phyloP scores from a whole-genome alignment of 2,113 vertebrate genomes.

The Percopsis transmontana region DNA sequence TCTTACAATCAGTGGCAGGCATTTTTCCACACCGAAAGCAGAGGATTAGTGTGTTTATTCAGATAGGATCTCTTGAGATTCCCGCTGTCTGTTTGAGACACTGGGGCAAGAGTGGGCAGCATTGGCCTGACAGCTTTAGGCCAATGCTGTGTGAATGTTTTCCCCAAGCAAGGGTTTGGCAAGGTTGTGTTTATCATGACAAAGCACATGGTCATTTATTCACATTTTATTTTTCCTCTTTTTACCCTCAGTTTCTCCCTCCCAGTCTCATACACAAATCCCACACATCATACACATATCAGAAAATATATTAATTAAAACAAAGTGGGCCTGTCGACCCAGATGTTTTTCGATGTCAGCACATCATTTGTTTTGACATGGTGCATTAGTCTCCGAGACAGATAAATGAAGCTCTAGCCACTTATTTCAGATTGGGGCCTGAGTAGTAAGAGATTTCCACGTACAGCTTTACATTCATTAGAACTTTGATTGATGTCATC shows the following conservation, averaged over 20 bases:
- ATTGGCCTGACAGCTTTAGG: conserved; percentile 58
- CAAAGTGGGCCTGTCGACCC: background rate
- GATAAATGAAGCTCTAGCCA: conserved; percentile 13
- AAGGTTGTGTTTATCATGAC: conserved; percentile 66
- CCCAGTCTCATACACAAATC: background rate
- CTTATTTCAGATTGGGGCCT: conserved; percentile 8
- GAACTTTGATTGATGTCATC: conserved; percentile 42
- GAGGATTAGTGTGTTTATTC: conserved; percentile 58
- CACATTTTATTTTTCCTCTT: conserved; percentile 13
- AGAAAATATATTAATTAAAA: background rate
- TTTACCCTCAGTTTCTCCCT: background rate
- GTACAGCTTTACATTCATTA: conserved; percentile 38
- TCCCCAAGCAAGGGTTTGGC: conserved; percentile 39
- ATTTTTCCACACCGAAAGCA: conserved; percentile 60
- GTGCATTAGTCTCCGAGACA: conserved; percentile 10
- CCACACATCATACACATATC: background rate
- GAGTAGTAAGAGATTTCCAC: conserved; percentile 5
- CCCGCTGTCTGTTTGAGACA: conserved; percentile 25
- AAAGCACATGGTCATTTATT: conserved; percentile 50
- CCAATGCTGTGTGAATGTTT: conserved; percentile 45
- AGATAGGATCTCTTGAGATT: conserved; percentile 55
- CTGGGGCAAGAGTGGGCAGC: conserved; percentile 22
- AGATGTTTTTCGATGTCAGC: conserved; percentile 8
- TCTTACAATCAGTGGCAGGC: conserved; percentile 55
- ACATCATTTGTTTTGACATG: background rate